Base-by-base conservation (phyloP, 2,888 invertebrate species). In the Ferdinandea cuprea region DNA sequence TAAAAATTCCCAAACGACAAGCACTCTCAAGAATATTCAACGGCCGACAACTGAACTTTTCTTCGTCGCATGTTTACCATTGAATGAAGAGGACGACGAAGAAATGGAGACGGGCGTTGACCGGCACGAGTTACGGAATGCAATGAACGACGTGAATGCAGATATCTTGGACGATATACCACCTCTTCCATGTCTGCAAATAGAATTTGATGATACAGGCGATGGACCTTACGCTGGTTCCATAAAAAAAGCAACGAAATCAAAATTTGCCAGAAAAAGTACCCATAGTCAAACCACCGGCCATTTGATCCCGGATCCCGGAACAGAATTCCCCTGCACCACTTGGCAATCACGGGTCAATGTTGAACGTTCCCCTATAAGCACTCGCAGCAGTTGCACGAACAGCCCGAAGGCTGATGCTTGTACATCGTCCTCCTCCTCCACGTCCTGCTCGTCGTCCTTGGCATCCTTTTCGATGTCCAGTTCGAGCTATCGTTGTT, bases 61-160 rank as follows among this genome's bases (percentile, higher is more conserved):
- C 86, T 87, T 88, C 85, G 81, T 89, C 54, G 88, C 88, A 76
- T 87, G 87, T 72, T 80, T 89, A 69, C 86, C 87, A 71, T 66
- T 86, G 54, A 44, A 63, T 4, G 63, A 73, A 32, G 74, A 66
- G 37, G 42, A 44, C 35, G 48, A 21, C 19, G 37, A 42, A 15
- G 13, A 52, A 63, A 84, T 46, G 56, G 25, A 32, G 32, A 56
- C 35, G 8, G 68, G 46, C 40, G 21, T 32, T 58, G 76, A 74
- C 11, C 37, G 59, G 59, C 42, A 56, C 52, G 71, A 58, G 35
- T 21, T 50, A 15, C 61, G 37, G 15, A 56, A 69, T 69, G 58
- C 32, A 35, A 58, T 74, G 68, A 68, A 68, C 37, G 80, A 69
- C 69, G 6, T 72, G 66, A 59, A 63, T 76, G 58, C 69, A 76